Evolutionary conservation across 2,797 vertebrate genomes (phyloP).

Genomic region (Nannoperca australis): DNA sequence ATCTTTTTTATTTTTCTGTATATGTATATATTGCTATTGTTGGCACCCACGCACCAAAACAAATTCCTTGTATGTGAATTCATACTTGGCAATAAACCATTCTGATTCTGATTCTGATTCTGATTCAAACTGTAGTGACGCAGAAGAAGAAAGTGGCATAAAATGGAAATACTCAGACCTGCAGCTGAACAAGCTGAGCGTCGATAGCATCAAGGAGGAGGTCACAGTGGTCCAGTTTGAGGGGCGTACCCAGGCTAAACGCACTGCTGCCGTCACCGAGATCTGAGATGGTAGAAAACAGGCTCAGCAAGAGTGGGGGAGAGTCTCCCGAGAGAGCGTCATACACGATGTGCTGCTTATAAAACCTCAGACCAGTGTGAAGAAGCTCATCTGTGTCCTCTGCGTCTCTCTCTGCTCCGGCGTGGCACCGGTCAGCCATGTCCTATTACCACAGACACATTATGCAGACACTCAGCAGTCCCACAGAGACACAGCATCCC

Average conservation of each 20-base stretch:
- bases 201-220: slow-evolving; percentile 78
- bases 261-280: slow-evolving; percentile 21
- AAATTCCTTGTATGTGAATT: no score
- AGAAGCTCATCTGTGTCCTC: slow-evolving; percentile 70
- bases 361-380: slow-evolving; percentile 67
- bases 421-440: slow-evolving; percentile 68
- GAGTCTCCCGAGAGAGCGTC: background rate
- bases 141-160: background rate
- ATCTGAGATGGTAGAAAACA: slow-evolving; percentile 62
- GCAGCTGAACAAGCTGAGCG: slow-evolving; percentile 73
- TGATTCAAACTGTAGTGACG: background rate
- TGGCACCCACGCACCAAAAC: no score
- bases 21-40: no score
- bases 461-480: slow-evolving; percentile 22
- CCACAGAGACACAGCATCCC: slow-evolving; percentile 17
- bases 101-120: no score
- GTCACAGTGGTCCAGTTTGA: slow-evolving; percentile 70
- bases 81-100: no score
- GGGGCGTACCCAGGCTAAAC: slow-evolving; percentile 3
- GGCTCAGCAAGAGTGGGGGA: background rate
- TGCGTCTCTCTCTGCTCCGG: slow-evolving; percentile 22
- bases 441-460: slow-evolving; percentile 35
- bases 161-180: slow-evolving; percentile 69
- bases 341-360: background rate
- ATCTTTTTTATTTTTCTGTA: no score